Evolutionary conservation across 2,888 invertebrate genomes (phyloP).

Genomic region (Trachelus stipa): DNA sequence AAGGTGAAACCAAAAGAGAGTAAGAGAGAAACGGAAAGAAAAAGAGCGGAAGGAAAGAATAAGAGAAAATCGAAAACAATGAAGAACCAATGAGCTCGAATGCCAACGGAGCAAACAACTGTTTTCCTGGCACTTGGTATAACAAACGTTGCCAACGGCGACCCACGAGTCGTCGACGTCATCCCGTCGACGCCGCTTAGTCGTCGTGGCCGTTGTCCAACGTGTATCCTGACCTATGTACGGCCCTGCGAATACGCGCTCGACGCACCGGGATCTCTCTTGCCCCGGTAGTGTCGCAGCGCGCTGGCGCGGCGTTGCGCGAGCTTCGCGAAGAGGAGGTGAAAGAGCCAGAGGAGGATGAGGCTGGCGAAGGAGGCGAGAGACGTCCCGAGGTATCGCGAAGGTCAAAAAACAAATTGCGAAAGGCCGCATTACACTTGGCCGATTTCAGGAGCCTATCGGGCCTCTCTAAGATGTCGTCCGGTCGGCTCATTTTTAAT

Average conservation of each 20-base stretch:
- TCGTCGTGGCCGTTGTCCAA: background rate
- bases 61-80: background rate
- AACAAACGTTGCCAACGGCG: background rate
- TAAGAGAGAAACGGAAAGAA: background rate
- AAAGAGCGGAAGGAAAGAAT: background rate
- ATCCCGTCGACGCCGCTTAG: background rate
- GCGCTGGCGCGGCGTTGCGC: background rate
- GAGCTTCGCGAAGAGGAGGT: background rate
- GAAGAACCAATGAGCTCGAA: background rate
- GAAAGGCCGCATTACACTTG: conserved; percentile 29
- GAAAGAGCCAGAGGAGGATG: background rate
- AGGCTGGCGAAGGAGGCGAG: background rate
- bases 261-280: background rate
- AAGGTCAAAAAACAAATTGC: conserved; percentile 43
- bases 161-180: background rate
- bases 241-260: conserved; percentile 11
- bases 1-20: background rate
- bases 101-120: background rate
- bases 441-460: background rate
- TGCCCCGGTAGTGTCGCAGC: background rate
- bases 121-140: background rate
- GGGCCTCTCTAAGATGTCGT: background rate
- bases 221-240: background rate
- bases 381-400: conserved; percentile 14
- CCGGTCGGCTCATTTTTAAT: background rate